phyloP scores from a whole-genome alignment of 30 jellyfish, hydroid and myxozoan species.

The Turritopsis dohrnii region DNA sequence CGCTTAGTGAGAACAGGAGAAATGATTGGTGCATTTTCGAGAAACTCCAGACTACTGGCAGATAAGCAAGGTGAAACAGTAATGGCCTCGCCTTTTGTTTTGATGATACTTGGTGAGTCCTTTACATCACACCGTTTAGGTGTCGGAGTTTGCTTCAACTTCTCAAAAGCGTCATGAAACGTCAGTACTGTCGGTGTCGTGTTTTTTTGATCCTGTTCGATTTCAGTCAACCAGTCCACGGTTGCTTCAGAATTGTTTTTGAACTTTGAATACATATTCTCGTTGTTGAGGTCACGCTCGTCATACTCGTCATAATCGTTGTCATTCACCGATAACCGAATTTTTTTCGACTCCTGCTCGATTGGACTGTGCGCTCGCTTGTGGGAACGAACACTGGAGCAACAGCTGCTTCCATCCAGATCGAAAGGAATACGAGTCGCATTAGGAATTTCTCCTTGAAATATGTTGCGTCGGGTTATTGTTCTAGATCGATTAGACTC shows the following conservation, averaged over 20 bases:
- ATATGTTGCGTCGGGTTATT: neutral
- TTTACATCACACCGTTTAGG: neutral
- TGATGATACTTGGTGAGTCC: slow-evolving; percentile 31
- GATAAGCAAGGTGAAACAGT: slow-evolving; percentile 66
- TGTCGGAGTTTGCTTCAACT: neutral
- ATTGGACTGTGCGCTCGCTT: slow-evolving; percentile 15
- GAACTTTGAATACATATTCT: neutral
- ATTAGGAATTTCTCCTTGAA: neutral
- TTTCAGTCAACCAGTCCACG: slow-evolving; percentile 35
- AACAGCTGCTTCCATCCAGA: neutral
- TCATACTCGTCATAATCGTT: too few species aligned
- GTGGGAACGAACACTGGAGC: neutral
- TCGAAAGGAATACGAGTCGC: neutral
- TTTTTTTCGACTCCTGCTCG: slow-evolving; percentile 1
- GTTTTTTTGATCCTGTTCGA: slow-evolving; percentile 19
- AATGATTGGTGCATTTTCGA: slow-evolving; percentile 80
- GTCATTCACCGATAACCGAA: slow-evolving; percentile 19
- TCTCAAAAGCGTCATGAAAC: slow-evolving; percentile 25
- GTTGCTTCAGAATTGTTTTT: slow-evolving; percentile 21
- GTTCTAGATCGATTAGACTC: neutral
- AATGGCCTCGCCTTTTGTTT: slow-evolving; percentile 25
- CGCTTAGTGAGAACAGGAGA: slow-evolving; percentile 53
- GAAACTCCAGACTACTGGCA: slow-evolving; percentile 68
- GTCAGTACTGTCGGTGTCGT: slow-evolving; percentile 19
- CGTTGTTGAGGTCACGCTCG: neutral